Percentiles rank a stretch among this genome's conserved stretches.
Evolutionary conservation across 1,140 invertebrate species (phyloP).

Genomic region (Drosophila aff.): DNA sequence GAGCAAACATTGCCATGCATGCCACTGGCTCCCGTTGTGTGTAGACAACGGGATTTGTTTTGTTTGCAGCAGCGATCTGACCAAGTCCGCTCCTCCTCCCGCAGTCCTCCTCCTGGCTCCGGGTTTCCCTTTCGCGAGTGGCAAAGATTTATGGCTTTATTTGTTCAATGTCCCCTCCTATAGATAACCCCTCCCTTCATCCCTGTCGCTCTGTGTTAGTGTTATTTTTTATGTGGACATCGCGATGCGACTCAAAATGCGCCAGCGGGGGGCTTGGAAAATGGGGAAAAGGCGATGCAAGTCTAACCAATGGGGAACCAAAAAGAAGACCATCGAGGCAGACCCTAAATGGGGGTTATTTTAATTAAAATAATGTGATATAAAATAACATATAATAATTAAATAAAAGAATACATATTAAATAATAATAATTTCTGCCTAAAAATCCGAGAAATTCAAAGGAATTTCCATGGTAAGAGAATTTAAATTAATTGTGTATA

Average conservation of each 20-base stretch:
- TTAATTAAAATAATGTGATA: not conserved
- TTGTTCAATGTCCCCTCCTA: constrained; percentile 54
- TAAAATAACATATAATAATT: not conserved
- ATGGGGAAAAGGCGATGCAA: not conserved
- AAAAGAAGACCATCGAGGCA: not conserved
- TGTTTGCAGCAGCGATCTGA: constrained; percentile 70
- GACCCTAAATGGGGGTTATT: not conserved
- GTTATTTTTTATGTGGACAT: constrained; percentile 60
- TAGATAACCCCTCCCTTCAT: not conserved
- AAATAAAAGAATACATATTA: too few species aligned
- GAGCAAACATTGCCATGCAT: constrained; percentile 68
- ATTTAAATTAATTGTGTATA: too few species aligned
- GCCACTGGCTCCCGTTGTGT: constrained; percentile 59
- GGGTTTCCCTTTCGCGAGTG: constrained; percentile 35
- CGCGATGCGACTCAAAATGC: constrained; percentile 49
- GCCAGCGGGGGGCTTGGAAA: not conserved
- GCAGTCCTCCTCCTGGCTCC: not conserved
- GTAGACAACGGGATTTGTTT: constrained; percentile 74
- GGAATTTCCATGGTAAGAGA: too few species aligned
- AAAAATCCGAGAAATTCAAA: too few species aligned
- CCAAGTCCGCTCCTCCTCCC: constrained; percentile 21
- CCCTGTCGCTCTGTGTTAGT: constrained; percentile 34
- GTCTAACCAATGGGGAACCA: not conserved
- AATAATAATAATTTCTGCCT: too few species aligned
- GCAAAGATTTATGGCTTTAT: constrained; percentile 79